Conservation (phyloP, 2,888 invertebrate species). For the Drosophila pegasa region DNA sequence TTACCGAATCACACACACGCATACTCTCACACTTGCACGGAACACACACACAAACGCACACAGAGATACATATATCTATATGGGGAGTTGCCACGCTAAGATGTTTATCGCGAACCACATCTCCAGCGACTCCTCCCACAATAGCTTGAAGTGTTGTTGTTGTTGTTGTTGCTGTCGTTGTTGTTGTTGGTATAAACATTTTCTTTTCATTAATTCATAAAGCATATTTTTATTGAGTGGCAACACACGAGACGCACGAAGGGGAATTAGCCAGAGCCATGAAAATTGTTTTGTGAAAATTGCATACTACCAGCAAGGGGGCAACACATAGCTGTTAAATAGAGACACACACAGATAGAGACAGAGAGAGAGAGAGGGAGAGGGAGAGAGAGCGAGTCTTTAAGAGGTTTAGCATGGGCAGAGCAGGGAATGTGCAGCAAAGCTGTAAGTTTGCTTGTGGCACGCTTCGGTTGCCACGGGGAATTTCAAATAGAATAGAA, state of each 20-base stretch:
- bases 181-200: constrained; percentile 69
- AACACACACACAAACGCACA: not conserved
- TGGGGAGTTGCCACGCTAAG: constrained; percentile 38
- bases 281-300: constrained; percentile 75
- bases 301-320: constrained; percentile 30
- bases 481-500: constrained; percentile 66
- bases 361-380: not conserved
- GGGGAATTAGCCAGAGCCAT: constrained; percentile 21
- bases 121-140: constrained; percentile 30
- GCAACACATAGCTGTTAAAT: not conserved
- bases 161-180: constrained; percentile 22
- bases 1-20: not conserved
- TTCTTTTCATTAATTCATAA: constrained; percentile 81
- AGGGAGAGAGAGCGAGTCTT: not conserved
- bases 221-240: constrained; percentile 78
- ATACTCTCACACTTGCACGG: not conserved
- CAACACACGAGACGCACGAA: constrained; percentile 60
- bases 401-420: not conserved
- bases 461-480: constrained; percentile 67
- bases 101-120: constrained; percentile 57
- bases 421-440: constrained; percentile 55
- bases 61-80: constrained; percentile 8
- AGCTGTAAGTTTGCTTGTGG: constrained; percentile 55
- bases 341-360: not conserved
- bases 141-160: constrained; percentile 36